Conservation (phyloP, 2,888 invertebrate genomes). For the Diaperis boleti region DNA sequence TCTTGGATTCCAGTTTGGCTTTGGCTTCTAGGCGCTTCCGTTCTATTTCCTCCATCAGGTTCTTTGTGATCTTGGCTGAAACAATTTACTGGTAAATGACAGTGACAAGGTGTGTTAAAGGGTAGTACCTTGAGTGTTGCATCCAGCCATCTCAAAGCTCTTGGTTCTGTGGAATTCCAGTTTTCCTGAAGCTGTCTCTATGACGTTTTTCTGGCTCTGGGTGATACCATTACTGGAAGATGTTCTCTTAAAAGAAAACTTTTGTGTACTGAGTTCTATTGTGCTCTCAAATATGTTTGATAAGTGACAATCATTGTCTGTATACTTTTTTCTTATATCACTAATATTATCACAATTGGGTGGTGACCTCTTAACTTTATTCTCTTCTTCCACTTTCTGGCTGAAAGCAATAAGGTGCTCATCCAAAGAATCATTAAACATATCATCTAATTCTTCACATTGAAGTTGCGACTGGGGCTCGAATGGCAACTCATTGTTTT, state of each 20-base stretch:
- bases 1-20: slow-evolving; percentile 71
- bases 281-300: background rate
- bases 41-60: slow-evolving; percentile 74
- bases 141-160: slow-evolving; percentile 54
- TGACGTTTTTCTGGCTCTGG: slow-evolving; percentile 7
- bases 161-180: slow-evolving; percentile 55
- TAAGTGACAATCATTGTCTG: background rate
- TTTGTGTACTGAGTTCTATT: background rate
- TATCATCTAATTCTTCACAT: slow-evolving; percentile 49
- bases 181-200: slow-evolving; percentile 44
- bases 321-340: slow-evolving; percentile 51
- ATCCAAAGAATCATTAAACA: slow-evolving; percentile 62
- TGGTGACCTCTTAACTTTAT: slow-evolving; percentile 3
- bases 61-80: slow-evolving; percentile 56
- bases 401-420: slow-evolving; percentile 60
- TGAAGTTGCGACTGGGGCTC: slow-evolving; percentile 19
- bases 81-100: too few relatives aligned
- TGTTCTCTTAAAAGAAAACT: slow-evolving; percentile 44
- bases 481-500: slow-evolving; percentile 6
- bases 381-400: slow-evolving; percentile 59
- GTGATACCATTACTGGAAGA: slow-evolving; percentile 38
- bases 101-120: too few relatives aligned
- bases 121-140: background rate
- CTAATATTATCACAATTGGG: slow-evolving; percentile 52
- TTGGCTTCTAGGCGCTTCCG: slow-evolving; percentile 72